Evolutionary conservation across 2,888 invertebrate genomes (phyloP), one percentile per base, ranked within the genome.

Genomic region (Nemoura dubitans): DNA sequence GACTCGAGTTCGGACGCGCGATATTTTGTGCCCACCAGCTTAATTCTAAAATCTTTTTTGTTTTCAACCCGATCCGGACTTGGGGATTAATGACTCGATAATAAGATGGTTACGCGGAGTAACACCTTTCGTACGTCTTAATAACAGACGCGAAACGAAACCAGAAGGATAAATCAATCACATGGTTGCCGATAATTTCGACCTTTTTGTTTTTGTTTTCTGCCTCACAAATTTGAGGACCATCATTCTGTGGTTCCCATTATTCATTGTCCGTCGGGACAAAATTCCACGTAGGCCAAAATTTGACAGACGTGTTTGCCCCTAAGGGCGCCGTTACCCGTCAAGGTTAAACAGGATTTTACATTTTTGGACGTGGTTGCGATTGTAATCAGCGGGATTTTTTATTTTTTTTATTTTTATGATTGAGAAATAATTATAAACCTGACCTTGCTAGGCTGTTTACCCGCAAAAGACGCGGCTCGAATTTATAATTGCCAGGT

Each of bases 161-260:
- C 59, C 59, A 59, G 59, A 59, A 59, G 21, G 59, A 59, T 59
- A 59, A 59, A 59, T 59, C 59, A 59, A 59, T 59, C 59, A 36
- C 3, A 59, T 36, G 36, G 3, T 36, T 36, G 36, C 59, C 2
- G 21, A 21, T 7, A 59, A 7, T 59, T 59, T 59, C 2, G 59
- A 14, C 36, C 10, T 36, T 36, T 36, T 6, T 36, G 3, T 36
- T 36, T n/a, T n/a, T n/a, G 36, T 36, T 36, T 36, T 6, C 3
- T 36, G 36, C 36, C 36, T 10, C 3, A 10, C 36, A 36, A 36
- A 36, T 36, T 36, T 36, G 10, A 36, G 36, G 36, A 36, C 59
- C 2, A 59, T 59, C 59, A 59, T 14, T 59, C 14, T 6, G 36
- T 3, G 14, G 59, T 59, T 1, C 16, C 59, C 3, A 59, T 59